Evolutionary conservation across 2,797 vertebrate genomes (phyloP), one percentile per base, ranked within the genome.

Genomic region (Phrynocephalus forsythii): DNA sequence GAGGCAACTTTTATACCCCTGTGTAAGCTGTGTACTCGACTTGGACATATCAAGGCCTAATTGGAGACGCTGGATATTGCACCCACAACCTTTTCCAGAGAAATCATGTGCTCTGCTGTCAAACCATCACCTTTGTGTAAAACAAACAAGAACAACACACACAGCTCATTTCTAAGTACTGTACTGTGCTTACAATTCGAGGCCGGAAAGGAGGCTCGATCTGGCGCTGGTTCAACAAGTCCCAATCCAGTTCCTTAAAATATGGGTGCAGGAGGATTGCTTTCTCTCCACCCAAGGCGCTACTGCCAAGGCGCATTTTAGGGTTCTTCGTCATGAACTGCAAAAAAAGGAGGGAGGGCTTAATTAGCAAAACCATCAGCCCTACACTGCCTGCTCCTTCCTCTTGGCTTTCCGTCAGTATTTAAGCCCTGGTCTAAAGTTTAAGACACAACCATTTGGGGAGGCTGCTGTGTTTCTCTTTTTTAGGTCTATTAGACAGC

Each of bases 321-420:
- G 98, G 98, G 94, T 98, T 98, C 96, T 99, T 99, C 26, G 97
- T 99, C 97, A 99, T 96, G 91, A 99, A 97, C 99, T 99, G 95
- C 85, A 90, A 94, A 86, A 91, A 24, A 90, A 48, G 93, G 85
- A 93, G 50, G 15, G 24, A 9, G 5, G 89, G 52, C 69, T 20
- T 22, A 3, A 91, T 83, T 86, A 52, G 20, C 8, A 1, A 44
- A 33, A 24, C 80, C 5, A 38, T 24, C 7, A 33, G 26, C 44
- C 15, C 30, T 30, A 60, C 33, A 5, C 26, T 71, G 38, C 38
- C 38, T 44, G n/a, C 22, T 33, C 6, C 3, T 24, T 83, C 5
- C 83, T 84, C 30, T 88, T 78, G 90, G 90, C 85, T 87, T 67
- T 0, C 2, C 0, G 86, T 92, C 91, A 95, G 90, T 71, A 38